phyloP scores from a whole-genome alignment of 1,140 invertebrate species.

The Nixonia krombeini region DNA sequence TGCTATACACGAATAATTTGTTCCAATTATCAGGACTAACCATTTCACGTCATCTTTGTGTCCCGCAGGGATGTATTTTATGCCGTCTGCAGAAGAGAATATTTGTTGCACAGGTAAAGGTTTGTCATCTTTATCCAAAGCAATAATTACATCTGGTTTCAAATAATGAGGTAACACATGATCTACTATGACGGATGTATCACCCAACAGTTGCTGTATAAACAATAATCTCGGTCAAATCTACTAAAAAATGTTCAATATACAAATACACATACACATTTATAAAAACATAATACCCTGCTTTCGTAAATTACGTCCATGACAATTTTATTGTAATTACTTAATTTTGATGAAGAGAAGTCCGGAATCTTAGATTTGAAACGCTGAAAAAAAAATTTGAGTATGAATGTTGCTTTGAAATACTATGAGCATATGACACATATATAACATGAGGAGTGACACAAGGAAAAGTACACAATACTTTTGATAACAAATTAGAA shows the following conservation, averaged over 20 bases:
- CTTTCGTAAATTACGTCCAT: not conserved
- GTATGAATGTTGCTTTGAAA: not conserved
- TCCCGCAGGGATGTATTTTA: slow-evolving; percentile 66
- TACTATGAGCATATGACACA: slow-evolving; percentile 11
- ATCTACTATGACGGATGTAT: slow-evolving; percentile 57
- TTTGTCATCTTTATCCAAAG: slow-evolving; percentile 64
- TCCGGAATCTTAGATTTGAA: slow-evolving; percentile 3
- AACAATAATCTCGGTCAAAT: slow-evolving; percentile 1
- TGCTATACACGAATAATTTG: slow-evolving; percentile 62
- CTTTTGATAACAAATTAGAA: not conserved
- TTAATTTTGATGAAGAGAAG: slow-evolving; percentile 10
- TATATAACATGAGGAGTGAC: no score
- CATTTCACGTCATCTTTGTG: slow-evolving; percentile 60
- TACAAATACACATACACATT: slow-evolving; percentile 6
- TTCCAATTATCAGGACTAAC: slow-evolving; percentile 68
- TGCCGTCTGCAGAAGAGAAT: slow-evolving; percentile 55
- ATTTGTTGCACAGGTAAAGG: slow-evolving; percentile 47
- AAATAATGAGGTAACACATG: slow-evolving; percentile 75
- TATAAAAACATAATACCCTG: slow-evolving; percentile 8
- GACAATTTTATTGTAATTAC: slow-evolving; percentile 1
- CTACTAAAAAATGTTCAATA: not conserved
- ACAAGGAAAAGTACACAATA: no score
- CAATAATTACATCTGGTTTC: slow-evolving; percentile 73
- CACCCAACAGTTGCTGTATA: slow-evolving; percentile 30
- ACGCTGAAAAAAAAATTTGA: no score